Base-by-base conservation (phyloP, 1,140 invertebrate species). In the Drosophila elegans region DNA sequence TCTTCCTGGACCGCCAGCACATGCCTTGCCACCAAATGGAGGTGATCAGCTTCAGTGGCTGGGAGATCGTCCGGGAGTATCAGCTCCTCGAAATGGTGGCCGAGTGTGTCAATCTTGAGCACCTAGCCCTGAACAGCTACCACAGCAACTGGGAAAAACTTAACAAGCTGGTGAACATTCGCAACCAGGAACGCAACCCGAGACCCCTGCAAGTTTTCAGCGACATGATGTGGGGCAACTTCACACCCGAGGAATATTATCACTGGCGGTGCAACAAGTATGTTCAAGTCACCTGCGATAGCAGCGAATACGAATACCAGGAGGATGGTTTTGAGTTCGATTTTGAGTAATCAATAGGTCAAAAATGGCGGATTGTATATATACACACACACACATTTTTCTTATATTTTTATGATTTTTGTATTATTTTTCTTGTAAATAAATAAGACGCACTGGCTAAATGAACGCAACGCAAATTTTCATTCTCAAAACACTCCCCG, bases 271-370 rank as follows among this genome's bases (percentile, higher is more conserved):
- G 4, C 51, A 61, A 89, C 48, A 59, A 67, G 5, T 69, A 80
- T n/a, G 69, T 89, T 5, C 80, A 89, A 42, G 80, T 84, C 13
- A 89, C 85, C 51, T 84, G 85, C 44, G 77, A 89, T 13, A 62
- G 34, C 61, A 49, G 13, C 55, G 84, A 80, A 12, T 89, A 68
- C 21, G 77, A 84, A 3, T 89, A 74, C 44, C 84, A 89, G 53
- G 84, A 89, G 27, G 85, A 84, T n/a, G 84, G 84, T 38, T 89
- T 89, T 10, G 84, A 89, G 52, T 74, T 89, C 25, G 80, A 83
- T 38, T 83, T 83, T 46, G 75, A 66, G 57, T 83, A 67, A 7
- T 54, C 0, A 7, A 36, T 7, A 3, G 6, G 9, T 1, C 9
- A 36, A 4, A 3, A n/a, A 10, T 9, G 1, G 7, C 27, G 1